phyloP scores from a whole-genome alignment of 1,140 invertebrate genomes.

The Archegozetes longisetosus region DNA sequence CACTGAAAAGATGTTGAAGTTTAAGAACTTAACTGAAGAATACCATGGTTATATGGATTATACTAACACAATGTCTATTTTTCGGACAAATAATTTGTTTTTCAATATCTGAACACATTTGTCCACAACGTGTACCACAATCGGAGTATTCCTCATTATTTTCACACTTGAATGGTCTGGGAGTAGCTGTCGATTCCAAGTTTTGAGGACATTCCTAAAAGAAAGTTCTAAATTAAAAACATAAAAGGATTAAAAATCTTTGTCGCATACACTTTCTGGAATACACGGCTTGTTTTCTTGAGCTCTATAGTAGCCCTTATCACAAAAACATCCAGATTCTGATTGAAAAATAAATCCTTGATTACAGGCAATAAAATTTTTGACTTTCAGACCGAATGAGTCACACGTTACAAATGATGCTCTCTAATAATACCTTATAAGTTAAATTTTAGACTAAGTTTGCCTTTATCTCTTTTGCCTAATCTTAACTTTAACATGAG shows the following conservation, averaged over 20 bases:
- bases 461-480: no score
- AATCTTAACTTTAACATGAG: no score
- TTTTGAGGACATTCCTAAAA: not conserved
- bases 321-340: not conserved
- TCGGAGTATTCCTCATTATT: conserved; percentile 5
- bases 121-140: conserved; percentile 9
- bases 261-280: not conserved
- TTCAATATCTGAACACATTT: not conserved
- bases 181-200: not conserved
- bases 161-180: not conserved
- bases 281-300: not conserved
- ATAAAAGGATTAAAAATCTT: no score
- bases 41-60: not conserved
- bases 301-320: not conserved
- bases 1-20: not conserved
- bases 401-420: no score
- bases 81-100: not conserved
- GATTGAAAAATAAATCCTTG: no score
- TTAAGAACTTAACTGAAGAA: not conserved
- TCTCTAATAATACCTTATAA: no score
- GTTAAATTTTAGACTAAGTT: no score
- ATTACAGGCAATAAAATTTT: no score
- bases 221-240: not conserved
- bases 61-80: not conserved
- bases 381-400: no score